Conservation (phyloP, 1,140 invertebrate species). For the Forficula auricularia region DNA sequence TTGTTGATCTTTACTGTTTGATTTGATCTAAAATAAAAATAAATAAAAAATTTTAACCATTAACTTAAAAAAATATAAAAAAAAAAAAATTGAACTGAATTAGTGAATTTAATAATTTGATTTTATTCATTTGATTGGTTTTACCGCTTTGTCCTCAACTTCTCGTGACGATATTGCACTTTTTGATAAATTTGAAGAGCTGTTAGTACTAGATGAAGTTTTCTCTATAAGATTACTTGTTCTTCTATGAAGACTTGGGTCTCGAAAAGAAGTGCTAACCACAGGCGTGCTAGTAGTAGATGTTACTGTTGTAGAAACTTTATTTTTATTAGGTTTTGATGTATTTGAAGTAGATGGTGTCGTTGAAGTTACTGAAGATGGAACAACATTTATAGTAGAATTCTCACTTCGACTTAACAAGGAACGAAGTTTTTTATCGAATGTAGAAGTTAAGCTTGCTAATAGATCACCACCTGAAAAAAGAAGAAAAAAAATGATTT, state of each 20-base stretch:
- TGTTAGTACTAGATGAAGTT: too few species aligned
- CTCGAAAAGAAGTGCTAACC: conserved; percentile 11
- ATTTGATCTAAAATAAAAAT: too few species aligned
- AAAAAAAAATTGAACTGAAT: too few species aligned
- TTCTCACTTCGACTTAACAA: conserved; percentile 27
- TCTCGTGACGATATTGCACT: too few species aligned
- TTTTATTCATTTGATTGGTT: too few species aligned
- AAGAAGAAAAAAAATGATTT: conserved; percentile 12
- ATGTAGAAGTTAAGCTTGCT: conserved; percentile 49
- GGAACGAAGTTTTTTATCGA: conserved; percentile 52
- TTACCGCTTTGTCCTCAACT: too few species aligned
- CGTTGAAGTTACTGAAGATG: neutral
- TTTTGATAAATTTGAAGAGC: too few species aligned
- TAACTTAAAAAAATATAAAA: too few species aligned
- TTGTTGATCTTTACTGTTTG: too few species aligned
- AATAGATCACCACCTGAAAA: conserved; percentile 45
- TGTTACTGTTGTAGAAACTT: neutral
- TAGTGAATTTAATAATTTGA: too few species aligned
- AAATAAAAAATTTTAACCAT: too few species aligned
- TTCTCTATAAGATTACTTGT: neutral
- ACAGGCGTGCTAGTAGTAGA: neutral
- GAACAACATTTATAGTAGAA: conserved; percentile 16
- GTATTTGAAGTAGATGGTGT: conserved; percentile 5
- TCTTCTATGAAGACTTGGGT: conserved; percentile 16
- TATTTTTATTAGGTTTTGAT: neutral